A percentile compares a stretch with the other conserved stretches of the same genome.
Evolutionary conservation across 2,888 invertebrate genomes (phyloP).

Genomic region (Epicampocera succincta): DNA sequence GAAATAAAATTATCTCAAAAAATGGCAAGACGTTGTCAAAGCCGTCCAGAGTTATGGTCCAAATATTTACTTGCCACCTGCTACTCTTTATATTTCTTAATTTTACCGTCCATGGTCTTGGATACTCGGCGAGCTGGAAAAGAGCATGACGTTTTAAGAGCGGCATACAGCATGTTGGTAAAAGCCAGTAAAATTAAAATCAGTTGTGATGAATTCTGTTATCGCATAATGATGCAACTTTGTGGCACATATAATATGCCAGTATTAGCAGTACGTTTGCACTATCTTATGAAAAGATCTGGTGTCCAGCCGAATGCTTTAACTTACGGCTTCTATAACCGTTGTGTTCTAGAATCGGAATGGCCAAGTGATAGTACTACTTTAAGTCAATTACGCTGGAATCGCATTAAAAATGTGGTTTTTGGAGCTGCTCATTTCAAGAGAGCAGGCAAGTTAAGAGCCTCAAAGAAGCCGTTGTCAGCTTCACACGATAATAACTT

Average conservation of each 20-base stretch:
- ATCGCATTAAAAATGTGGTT: conserved; percentile 95
- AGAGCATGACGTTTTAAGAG: conserved; percentile 88
- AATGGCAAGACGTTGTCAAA: conserved; percentile 84
- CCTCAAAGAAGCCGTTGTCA: conserved; percentile 82
- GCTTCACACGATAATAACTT: conserved; percentile 80
- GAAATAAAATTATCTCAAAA: conserved; percentile 95
- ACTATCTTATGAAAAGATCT: conserved; percentile 95
- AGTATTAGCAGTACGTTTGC: conserved; percentile 94
- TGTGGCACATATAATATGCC: conserved; percentile 97
- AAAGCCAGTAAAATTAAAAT: conserved; percentile 93
- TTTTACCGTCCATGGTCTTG: conserved; percentile 93
- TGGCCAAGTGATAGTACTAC: conserved; percentile 94
- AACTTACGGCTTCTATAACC: conserved; percentile 94
- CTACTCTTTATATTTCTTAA: conserved; percentile 97
- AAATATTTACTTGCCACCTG: conserved; percentile 93
- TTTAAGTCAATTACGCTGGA: conserved; percentile 92
- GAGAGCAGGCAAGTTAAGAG: conserved; percentile 87
- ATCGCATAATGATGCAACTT: conserved; percentile 98
- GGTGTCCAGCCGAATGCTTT: conserved; percentile 98
- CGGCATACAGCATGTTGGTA: conserved; percentile 93
- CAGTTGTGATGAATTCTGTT: conserved; percentile 98
- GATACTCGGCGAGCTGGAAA: conserved; percentile 87
- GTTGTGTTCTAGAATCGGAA: conserved; percentile 94
- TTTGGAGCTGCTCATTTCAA: conserved; percentile 94
- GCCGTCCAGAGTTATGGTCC: conserved; percentile 94